Evolutionary conservation across 2,113 vertebrate species (phyloP), one percentile per base, ranked within the genome.

Genomic region (Otolemur garnettii): DNA sequence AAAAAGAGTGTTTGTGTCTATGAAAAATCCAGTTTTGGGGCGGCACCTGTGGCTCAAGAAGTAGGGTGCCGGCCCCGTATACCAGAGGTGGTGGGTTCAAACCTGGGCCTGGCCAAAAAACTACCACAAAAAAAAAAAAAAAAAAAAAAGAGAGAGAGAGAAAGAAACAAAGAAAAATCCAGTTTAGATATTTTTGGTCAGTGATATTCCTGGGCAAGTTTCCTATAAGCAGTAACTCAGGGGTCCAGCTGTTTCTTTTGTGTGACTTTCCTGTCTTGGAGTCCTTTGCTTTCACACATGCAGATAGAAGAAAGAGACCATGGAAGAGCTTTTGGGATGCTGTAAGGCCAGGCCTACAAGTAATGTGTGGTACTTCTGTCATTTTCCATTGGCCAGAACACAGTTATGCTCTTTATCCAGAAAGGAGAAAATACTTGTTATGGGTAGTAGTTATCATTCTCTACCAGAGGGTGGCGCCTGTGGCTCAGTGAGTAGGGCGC

Each of bases 1-100:
- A 30, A 89, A 95, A 82, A 62, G 64, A 96, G 4, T 57, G 60
- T 42, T 71, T 84, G 79, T 90, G 33, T 90, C 71, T 50, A 30
- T 2, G 45, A 22, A 72, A 62, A 93, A 45, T 93, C n/a, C 22
- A 45, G 14, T 50, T 45, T 90, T 17, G 19, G 45, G 45, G 45
- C 10, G 8, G 45, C 45, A 50, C 8, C 45, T 50, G 45, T 50
- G 45, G 45, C 45, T 50, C 45, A 50, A 50, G 45, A 7, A 50
- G 45, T 50, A 50, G 45, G 45, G 45, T 50, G 45, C 45, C 8
- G 8, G 45, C 45, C 45, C 45, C 45, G 9, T 50, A 50, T 50
- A 50, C 45, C 10, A 7, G 45, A 50, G 45, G 45, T 50, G 45
- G 8, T 9, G 45, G 45, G 45, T 50, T 50, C 45, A 50, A 50